A percentile compares a stretch with the other conserved stretches of the same genome.
These are phyloP conservation scores for Sprattus sprattus DNA, from an alignment of 2,113 vertebrate genomes.

Conservation along the genomic window DNA sequence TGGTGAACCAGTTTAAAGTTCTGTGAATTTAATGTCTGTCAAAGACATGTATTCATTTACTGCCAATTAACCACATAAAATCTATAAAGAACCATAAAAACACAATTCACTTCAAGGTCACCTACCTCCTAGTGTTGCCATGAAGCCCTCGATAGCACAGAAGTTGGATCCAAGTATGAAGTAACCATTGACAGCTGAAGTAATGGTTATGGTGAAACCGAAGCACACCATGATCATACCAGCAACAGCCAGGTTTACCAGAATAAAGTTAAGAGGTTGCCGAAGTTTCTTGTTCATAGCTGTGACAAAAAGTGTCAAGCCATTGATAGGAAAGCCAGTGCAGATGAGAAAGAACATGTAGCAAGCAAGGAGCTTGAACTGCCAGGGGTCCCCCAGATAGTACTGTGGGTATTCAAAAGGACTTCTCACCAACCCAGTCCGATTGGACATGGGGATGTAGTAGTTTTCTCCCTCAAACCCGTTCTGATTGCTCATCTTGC, in stretches of 20 bases:
- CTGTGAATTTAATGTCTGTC: too few species aligned
- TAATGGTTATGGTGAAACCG: conserved; percentile 71
- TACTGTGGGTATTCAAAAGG: conserved; percentile 71
- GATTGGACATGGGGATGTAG: conserved; percentile 71
- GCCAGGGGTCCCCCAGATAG: conserved; percentile 69
- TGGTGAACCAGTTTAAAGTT: background rate
- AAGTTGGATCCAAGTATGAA: conserved; percentile 62
- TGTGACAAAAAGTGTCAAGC: conserved; percentile 69
- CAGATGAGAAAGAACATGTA: conserved; percentile 73
- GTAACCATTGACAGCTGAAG: conserved; percentile 63
- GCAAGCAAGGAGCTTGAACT: conserved; percentile 59
- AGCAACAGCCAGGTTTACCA: conserved; percentile 70
- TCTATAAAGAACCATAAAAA: background rate
- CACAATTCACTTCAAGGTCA: background rate
- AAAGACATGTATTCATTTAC: background rate
- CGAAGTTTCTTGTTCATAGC: conserved; percentile 73
- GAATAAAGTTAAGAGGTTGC: conserved; percentile 71
- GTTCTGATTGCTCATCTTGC: conserved; percentile 53
- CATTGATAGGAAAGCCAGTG: too few species aligned
- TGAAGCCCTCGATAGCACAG: conserved; percentile 68
- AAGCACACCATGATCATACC: conserved; percentile 67
- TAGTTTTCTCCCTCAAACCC: conserved; percentile 72
- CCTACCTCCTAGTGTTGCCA: conserved; percentile 70
- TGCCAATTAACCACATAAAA: background rate
- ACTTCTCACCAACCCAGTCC: conserved; percentile 67